Conservation (phyloP, 2,888 invertebrate genomes). For the Blastobasis adustella region DNA sequence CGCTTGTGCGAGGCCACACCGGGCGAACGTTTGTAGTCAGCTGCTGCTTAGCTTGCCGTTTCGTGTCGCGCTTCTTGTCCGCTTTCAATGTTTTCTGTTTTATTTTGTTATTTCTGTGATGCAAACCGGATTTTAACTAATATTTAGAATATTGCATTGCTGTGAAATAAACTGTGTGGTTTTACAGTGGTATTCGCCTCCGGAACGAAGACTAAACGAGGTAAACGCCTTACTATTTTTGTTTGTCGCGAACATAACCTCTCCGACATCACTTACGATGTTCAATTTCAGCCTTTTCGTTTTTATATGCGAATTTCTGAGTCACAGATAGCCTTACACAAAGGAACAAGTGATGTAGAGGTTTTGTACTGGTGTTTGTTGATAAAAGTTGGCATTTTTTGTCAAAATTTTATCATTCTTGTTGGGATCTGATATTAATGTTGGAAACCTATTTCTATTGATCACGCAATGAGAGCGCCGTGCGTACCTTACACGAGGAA, state of each 20-base stretch:
- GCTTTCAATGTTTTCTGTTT: constrained; percentile 76
- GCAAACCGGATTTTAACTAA: constrained; percentile 69
- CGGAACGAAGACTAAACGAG: constrained; percentile 54
- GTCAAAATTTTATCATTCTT: not conserved
- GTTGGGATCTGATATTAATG: too few species aligned
- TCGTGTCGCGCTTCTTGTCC: constrained; percentile 77
- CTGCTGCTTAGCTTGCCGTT: constrained; percentile 82
- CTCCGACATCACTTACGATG: constrained; percentile 53
- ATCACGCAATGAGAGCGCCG: not conserved
- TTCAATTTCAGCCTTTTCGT: constrained; percentile 46
- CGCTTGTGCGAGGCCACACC: constrained; percentile 51
- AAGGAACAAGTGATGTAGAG: not conserved
- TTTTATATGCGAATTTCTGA: constrained; percentile 24
- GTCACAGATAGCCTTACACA: constrained; percentile 16
- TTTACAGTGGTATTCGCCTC: constrained; percentile 55
- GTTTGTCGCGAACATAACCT: constrained; percentile 74
- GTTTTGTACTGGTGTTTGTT: not conserved
- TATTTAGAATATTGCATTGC: constrained; percentile 51
- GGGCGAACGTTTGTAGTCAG: constrained; percentile 70
- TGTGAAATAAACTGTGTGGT: constrained; percentile 61
- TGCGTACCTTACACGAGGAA: not conserved
- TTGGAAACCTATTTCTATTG: too few species aligned
- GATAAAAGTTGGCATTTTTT: not conserved
- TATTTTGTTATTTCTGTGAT: constrained; percentile 75
- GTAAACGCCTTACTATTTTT: constrained; percentile 75